These are phyloP conservation scores for Oxyura jamaicensis DNA, from an alignment of 2,113 vertebrate species.

Conservation along the genomic window DNA sequence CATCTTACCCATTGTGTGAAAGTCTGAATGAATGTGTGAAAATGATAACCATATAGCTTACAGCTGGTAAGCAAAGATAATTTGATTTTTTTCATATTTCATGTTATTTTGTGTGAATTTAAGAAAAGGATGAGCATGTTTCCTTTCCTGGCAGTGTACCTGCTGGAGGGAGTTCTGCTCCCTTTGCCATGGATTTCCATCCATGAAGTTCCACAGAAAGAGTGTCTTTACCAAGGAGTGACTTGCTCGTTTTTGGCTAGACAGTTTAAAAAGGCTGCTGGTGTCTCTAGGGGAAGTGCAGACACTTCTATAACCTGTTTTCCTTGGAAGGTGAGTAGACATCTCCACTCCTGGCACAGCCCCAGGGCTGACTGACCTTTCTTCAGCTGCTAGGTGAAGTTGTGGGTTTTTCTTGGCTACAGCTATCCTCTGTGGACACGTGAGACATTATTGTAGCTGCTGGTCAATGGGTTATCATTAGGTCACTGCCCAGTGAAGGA, in stretches of 20 bases:
- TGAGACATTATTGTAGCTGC: background rate
- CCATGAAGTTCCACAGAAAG: rapidly evolving
- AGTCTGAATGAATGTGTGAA: background rate
- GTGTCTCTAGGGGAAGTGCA: background rate
- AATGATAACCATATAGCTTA: background rate
- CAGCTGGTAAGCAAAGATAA: background rate
- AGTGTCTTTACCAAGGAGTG: background rate
- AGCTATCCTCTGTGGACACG: rapidly evolving
- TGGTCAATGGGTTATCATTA: background rate
- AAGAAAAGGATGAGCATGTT: background rate
- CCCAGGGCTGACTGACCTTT: background rate
- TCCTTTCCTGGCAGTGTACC: background rate
- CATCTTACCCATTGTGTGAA: background rate
- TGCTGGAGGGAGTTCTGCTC: background rate
- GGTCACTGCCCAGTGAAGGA: background rate
- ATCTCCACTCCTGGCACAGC: rapidly evolving
- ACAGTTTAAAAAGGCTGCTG: background rate
- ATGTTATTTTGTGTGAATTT: background rate
- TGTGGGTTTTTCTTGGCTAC: background rate
- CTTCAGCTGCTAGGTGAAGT: background rate
- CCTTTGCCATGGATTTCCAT: background rate
- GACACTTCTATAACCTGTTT: background rate
- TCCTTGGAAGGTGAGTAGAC: background rate
- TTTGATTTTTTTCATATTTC: background rate
- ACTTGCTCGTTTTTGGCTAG: background rate